phyloP scores from a whole-genome alignment of 2,888 invertebrate genomes.

The Leptopilina drosophilae region DNA sequence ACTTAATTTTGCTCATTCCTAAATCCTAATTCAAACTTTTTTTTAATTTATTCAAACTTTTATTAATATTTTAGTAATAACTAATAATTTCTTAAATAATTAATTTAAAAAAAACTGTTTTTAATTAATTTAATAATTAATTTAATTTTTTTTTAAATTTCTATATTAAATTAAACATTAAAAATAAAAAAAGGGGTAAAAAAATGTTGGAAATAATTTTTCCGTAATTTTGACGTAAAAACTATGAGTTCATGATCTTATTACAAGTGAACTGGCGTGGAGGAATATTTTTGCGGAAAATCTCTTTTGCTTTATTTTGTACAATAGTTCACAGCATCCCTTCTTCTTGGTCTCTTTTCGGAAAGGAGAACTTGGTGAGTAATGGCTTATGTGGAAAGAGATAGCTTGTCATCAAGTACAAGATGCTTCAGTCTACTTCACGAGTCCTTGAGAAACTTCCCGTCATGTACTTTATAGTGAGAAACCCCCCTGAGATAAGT shows the following conservation, averaged over 20 bases:
- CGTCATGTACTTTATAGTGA: conserved; percentile 20
- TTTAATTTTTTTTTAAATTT: too few species aligned
- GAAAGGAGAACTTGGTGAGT: conserved; percentile 8
- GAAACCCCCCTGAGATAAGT: conserved; percentile 1
- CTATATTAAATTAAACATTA: too few species aligned
- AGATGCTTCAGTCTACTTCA: not conserved
- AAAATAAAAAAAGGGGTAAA: too few species aligned
- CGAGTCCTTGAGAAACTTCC: conserved; percentile 17
- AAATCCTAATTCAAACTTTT: too few species aligned
- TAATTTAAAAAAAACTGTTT: too few species aligned
- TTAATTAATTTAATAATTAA: too few species aligned
- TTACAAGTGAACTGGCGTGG: not conserved
- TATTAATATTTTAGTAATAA: too few species aligned
- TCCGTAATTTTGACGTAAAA: not conserved
- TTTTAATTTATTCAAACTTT: too few species aligned
- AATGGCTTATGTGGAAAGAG: conserved; percentile 16
- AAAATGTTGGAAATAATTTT: not conserved
- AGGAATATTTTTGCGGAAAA: not conserved
- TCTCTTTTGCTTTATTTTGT: not conserved
- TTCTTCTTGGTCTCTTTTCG: not conserved
- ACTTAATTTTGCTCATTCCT: too few species aligned
- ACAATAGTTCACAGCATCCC: conserved; percentile 3
- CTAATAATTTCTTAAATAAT: too few species aligned
- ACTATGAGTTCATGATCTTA: not conserved
- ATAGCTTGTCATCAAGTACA: conserved; percentile 14